Percentiles rank a stretch among this genome's conserved stretches.
phyloP scores from a whole-genome alignment of 2,888 invertebrate species.

The Lissonota sp. region DNA sequence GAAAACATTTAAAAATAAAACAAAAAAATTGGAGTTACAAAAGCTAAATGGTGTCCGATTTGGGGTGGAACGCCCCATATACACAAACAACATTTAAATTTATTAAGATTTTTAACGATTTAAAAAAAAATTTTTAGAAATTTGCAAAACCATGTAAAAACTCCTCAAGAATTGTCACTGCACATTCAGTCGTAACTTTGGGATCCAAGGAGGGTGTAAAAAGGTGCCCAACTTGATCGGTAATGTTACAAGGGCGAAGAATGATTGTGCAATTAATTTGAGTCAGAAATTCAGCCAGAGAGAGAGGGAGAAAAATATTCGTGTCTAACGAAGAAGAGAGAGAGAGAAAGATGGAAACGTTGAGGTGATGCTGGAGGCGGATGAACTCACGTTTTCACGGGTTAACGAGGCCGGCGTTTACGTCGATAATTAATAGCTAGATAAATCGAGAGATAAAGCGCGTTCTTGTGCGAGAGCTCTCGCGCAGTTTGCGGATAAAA shows the following conservation, averaged over 20 bases:
- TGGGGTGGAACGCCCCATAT: too few species aligned
- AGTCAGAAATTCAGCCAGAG: slow-evolving; percentile 45
- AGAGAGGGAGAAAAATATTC: slow-evolving; percentile 15
- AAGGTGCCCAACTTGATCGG: slow-evolving; percentile 29
- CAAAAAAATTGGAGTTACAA: too few species aligned
- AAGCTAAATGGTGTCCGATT: too few species aligned
- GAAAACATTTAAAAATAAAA: too few species aligned
- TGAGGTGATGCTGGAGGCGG: slow-evolving; percentile 59
- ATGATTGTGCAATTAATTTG: slow-evolving; percentile 65
- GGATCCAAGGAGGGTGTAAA: too few species aligned
- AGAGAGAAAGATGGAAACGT: slow-evolving; percentile 40
- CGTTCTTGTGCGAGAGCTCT: slow-evolving; percentile 67
- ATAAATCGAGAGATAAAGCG: slow-evolving; percentile 77
- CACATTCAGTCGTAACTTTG: too few species aligned
- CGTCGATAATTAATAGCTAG: slow-evolving; percentile 79
- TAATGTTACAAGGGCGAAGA: slow-evolving; percentile 61
- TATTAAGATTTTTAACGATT: too few species aligned
- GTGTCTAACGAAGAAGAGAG: slow-evolving; percentile 1
- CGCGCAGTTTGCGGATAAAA: slow-evolving; percentile 50
- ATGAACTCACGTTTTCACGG: slow-evolving; percentile 71
- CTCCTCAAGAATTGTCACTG: too few species aligned
- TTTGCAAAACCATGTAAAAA: neutral
- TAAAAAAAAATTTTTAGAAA: too few species aligned
- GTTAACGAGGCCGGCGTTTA: slow-evolving; percentile 76
- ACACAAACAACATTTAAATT: too few species aligned